Conservation (phyloP, 2,113 vertebrate species). For the Dicaeum eximium region DNA sequence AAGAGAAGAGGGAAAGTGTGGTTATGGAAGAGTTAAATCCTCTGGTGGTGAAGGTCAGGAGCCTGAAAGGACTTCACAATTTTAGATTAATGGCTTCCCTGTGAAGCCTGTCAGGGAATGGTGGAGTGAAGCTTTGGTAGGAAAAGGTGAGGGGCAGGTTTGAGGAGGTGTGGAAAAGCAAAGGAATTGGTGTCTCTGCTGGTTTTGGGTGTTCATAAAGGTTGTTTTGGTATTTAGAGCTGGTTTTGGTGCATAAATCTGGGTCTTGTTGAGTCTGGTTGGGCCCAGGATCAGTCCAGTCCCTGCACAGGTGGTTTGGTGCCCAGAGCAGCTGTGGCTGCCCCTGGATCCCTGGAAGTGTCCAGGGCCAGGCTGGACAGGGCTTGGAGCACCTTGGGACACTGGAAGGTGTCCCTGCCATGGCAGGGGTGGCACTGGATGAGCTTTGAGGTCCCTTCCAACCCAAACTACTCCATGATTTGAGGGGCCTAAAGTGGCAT, state of each 20-base stretch:
- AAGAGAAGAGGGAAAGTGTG: background rate
- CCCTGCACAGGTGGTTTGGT: background rate
- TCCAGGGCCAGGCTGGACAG: accelerated
- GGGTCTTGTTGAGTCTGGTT: accelerated
- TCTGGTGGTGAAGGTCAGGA: accelerated
- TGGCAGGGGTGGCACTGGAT: background rate
- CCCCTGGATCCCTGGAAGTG: background rate
- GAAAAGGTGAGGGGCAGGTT: background rate
- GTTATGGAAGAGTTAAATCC: background rate
- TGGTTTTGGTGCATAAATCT: background rate
- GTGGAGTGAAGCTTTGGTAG: background rate
- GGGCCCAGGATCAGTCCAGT: background rate
- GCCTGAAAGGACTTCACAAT: background rate
- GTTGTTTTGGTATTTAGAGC: background rate
- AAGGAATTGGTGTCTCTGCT: background rate
- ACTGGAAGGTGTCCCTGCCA: background rate
- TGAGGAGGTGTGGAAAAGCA: accelerated
- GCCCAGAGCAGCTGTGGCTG: background rate
- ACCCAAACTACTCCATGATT: background rate
- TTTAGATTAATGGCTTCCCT: background rate
- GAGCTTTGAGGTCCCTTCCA: background rate
- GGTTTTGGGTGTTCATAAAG: background rate
- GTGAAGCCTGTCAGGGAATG: background rate
- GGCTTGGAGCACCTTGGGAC: accelerated
- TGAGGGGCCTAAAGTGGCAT: background rate